Base-by-base conservation (phyloP, 2,797 vertebrate genomes). In the Fistularia tabacaria region DNA sequence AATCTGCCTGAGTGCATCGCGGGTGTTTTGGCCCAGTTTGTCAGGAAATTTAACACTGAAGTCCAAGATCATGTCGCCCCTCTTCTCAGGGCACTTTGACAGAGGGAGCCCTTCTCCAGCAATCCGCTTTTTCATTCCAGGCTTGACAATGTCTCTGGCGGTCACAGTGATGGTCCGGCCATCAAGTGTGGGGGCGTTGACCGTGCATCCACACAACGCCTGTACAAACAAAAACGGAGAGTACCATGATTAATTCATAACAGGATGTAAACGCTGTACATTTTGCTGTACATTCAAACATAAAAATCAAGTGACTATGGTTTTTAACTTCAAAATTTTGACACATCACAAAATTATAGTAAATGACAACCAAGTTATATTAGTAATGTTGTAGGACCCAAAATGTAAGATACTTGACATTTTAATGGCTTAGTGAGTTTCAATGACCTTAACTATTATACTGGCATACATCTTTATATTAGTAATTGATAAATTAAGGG, bases 51-150 rank as follows among this genome's bases (percentile, higher is more conserved):
- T 90, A 46, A 98, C 92, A 6, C 89, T 85, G 51, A 98, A 96
- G 73, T 97, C 93, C 41, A 97, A 85, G 57, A 98, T 80, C 85
- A 97, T 93, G 84, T 97, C 95, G 0, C 95, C 95, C 1, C 93
- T 91, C 68, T 93, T 94, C 36, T 94, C 93, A 0, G 93, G 94
- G 3, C 37, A 91, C 68, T 95, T 95, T 49, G 95, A 96, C 25
- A 93, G 76, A 1, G 95, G 95, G 36, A 97, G 90, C 42, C 95
- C 95, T 75, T 97, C 94, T 15, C 94, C 94, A 0, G 67, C 55
- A 11, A 98, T 91, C 44, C 93, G 92, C 59, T 93, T 92, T 61
- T 94, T 92, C 81, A 88, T 93, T 46, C 94, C 94, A 0, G 95
- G 94, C 67, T 91, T 93, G 73, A 98, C 91, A 15, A 97, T 83